These are phyloP conservation scores for Otus sunia DNA, from an alignment of 2,113 vertebrate genomes.

Conservation along the genomic window DNA sequence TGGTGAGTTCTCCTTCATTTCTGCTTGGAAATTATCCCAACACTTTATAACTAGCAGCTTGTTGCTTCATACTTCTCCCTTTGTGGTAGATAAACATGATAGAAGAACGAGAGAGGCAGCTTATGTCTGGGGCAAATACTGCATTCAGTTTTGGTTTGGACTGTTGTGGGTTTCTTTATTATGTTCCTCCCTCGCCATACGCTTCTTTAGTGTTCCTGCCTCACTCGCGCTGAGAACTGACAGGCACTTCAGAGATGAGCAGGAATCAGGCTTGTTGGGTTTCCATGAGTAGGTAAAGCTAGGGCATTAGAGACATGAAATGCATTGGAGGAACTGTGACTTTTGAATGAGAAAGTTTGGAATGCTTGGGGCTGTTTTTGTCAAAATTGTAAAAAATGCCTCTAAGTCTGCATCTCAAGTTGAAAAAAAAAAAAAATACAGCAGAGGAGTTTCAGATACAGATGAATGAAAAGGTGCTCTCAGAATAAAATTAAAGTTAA, in stretches of 20 bases:
- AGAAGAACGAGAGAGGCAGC: background rate
- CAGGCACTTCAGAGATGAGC: background rate
- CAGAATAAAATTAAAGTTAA: background rate
- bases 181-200: background rate
- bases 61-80: background rate
- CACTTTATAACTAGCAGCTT: background rate
- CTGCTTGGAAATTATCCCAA: background rate
- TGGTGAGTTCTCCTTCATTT: slow-evolving; percentile 79
- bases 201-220: background rate
- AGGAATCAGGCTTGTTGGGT: background rate
- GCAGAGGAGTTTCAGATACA: background rate
- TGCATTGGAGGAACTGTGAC: background rate
- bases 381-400: background rate
- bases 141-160: background rate
- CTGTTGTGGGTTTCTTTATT: background rate
- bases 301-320: background rate
- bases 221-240: background rate
- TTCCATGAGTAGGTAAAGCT: background rate
- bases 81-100: background rate
- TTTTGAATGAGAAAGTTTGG: background rate
- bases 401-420: background rate
- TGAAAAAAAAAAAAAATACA: background rate
- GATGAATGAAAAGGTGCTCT: background rate
- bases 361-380: background rate
- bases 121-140: background rate